Conservation (phyloP, 2,113 vertebrate genomes). For the Morone saxatilis region DNA sequence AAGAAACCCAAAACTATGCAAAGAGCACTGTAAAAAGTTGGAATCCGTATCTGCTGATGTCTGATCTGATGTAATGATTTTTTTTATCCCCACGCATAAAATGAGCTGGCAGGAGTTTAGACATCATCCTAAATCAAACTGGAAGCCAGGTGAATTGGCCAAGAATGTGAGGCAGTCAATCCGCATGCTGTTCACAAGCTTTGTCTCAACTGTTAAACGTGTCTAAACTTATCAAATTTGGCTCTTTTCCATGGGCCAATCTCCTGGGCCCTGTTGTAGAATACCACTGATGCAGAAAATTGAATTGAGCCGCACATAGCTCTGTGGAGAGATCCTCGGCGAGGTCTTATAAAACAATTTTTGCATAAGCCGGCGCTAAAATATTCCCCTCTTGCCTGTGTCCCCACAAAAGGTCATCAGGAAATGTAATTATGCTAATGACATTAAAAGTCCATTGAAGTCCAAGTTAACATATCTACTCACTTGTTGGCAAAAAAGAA, state of each 20-base stretch:
- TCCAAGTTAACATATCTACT: slow-evolving; percentile 41
- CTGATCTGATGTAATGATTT: slow-evolving; percentile 14
- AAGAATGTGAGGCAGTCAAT: slow-evolving; percentile 31
- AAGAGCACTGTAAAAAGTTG: slow-evolving; percentile 1
- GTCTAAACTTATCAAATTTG: slow-evolving; percentile 62
- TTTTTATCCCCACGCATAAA: slow-evolving; percentile 7
- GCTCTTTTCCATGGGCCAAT: slow-evolving; percentile 42
- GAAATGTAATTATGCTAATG: slow-evolving; percentile 75
- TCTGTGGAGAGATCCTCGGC: slow-evolving; percentile 41
- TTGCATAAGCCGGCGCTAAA: slow-evolving; percentile 56
- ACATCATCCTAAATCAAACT: slow-evolving; percentile 31
- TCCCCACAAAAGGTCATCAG: slow-evolving; percentile 62
- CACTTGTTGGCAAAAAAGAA: slow-evolving; percentile 23
- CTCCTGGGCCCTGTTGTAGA: slow-evolving; percentile 58
- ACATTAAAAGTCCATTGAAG: slow-evolving; percentile 52
- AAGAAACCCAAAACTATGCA: not conserved
- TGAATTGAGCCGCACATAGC: slow-evolving; percentile 45
- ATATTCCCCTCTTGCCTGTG: slow-evolving; percentile 62
- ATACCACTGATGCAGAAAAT: slow-evolving; percentile 68
- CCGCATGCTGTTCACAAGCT: slow-evolving; percentile 32
- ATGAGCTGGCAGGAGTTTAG: slow-evolving; percentile 18
- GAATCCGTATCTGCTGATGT: slow-evolving; percentile 3
- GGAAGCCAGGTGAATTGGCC: slow-evolving; percentile 30
- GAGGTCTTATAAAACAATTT: slow-evolving; percentile 67
- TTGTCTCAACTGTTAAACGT: slow-evolving; percentile 39